phyloP scores from a whole-genome alignment of 2,113 vertebrate genomes.

The Bucco capensis region DNA sequence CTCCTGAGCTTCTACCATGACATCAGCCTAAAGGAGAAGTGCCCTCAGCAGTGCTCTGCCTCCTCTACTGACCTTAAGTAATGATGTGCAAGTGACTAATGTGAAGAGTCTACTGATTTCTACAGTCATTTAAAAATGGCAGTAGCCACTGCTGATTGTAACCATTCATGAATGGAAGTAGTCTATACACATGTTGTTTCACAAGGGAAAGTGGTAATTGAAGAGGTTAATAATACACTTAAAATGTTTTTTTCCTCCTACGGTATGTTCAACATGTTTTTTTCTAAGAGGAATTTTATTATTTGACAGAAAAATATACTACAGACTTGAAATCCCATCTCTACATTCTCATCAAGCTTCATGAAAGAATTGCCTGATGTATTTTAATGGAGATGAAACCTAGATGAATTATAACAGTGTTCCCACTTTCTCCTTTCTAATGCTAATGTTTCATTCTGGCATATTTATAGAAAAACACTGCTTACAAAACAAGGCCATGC shows the following conservation, averaged over 20 bases:
- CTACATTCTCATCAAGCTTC: neutral
- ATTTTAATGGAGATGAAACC: neutral
- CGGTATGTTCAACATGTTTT: neutral
- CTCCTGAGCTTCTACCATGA: neutral
- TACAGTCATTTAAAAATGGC: neutral
- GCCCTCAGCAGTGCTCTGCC: neutral
- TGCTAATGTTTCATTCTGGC: neutral
- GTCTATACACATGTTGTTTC: neutral
- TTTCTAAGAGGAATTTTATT: neutral
- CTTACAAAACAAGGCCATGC: neutral
- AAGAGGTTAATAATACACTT: neutral
- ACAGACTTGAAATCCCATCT: neutral
- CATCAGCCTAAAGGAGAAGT: neutral
- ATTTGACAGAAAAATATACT: neutral
- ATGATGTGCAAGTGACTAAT: neutral
- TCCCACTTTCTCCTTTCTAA: constrained; percentile 12
- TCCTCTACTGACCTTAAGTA: neutral
- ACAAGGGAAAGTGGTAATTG: neutral
- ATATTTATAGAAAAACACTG: neutral
- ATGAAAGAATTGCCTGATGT: neutral
- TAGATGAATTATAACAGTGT: neutral
- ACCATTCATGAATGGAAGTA: neutral
- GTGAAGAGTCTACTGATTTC: neutral
- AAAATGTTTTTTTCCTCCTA: neutral
- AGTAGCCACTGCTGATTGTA: constrained; percentile 6